Percentiles rank a stretch among this genome's conserved stretches.
Conservation (phyloP, 2,888 invertebrate species). For the Epistrophe eligans region DNA sequence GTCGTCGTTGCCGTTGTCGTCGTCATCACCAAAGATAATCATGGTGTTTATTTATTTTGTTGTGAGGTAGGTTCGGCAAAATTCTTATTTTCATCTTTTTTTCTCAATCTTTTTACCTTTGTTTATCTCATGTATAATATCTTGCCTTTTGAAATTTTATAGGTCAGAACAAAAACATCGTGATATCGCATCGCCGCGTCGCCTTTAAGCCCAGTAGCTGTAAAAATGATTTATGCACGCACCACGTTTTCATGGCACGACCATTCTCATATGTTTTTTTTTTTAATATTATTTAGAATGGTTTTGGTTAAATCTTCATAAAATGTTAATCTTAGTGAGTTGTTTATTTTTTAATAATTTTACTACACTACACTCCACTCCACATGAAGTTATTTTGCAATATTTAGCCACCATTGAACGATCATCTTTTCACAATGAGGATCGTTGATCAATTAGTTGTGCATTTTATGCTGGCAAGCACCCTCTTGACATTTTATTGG, state of each 20-base stretch:
- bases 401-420: slow-evolving; percentile 20
- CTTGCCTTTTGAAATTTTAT: neutral
- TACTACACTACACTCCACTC: slow-evolving; percentile 7
- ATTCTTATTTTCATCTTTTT: slow-evolving; percentile 1
- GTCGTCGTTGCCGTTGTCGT: no score
- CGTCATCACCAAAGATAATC: neutral
- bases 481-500: slow-evolving; percentile 71
- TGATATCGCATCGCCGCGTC: neutral
- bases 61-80: slow-evolving; percentile 63
- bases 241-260: slow-evolving; percentile 9
- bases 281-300: slow-evolving; percentile 26
- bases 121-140: neutral
- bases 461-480: slow-evolving; percentile 61
- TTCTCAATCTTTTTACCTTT: neutral
- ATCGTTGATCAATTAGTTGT: slow-evolving; percentile 63
- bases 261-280: neutral
- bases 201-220: slow-evolving; percentile 53
- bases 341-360: neutral
- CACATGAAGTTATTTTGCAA: slow-evolving; percentile 32
- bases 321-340: neutral
- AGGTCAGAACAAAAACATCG: neutral
- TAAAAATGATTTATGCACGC: slow-evolving; percentile 60
- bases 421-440: slow-evolving; percentile 25
- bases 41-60: neutral
- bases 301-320: neutral